Conservation (phyloP, 2,797 vertebrate species). For the Polyboroides typus region DNA sequence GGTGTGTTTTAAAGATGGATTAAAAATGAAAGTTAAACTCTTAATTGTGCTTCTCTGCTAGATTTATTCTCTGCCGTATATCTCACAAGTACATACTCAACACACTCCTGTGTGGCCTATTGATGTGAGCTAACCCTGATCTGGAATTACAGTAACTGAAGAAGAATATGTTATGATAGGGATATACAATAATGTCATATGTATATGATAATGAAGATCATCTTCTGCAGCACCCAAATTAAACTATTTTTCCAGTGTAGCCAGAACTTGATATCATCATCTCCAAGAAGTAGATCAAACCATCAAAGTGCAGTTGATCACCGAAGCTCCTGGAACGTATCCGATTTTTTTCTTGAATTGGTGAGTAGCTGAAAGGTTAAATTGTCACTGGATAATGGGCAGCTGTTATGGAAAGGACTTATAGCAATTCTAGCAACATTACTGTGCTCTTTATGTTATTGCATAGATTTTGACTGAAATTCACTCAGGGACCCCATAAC, state of each 20-base stretch:
- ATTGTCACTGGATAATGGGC: neutral
- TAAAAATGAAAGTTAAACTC: neutral
- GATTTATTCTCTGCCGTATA: neutral
- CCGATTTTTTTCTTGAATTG: neutral
- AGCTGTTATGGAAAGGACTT: neutral
- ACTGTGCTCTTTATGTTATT: neutral
- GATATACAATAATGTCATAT: neutral
- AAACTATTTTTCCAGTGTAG: neutral
- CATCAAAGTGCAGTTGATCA: neutral
- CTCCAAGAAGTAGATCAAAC: neutral
- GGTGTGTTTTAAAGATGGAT: neutral
- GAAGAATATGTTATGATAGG: neutral
- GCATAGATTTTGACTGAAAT: neutral
- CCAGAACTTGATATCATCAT: neutral
- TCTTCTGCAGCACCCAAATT: neutral
- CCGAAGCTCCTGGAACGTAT: neutral
- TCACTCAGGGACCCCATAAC: neutral
- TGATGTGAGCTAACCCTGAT: neutral
- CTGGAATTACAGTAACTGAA: neutral
- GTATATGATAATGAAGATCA: neutral
- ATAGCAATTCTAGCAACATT: neutral
- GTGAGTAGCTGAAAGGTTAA: neutral
- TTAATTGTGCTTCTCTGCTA: neutral
- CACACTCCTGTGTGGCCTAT: accelerated
- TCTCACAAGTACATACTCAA: neutral